Base-by-base conservation (phyloP, 2,888 invertebrate species). In the Harmothoe impar region DNA sequence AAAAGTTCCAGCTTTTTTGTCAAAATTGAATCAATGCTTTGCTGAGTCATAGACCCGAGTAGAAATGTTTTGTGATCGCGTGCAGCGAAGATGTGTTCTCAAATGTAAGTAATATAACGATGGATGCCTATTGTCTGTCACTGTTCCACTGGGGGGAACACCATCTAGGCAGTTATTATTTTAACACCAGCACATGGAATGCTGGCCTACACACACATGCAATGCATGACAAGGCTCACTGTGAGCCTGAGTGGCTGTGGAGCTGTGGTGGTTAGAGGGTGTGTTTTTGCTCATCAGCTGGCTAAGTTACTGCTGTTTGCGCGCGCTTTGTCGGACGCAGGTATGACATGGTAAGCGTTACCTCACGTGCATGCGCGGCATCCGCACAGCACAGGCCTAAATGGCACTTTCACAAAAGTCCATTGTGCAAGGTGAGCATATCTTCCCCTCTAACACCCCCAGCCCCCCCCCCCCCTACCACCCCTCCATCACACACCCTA, bases 11-110 rank as follows among this genome's bases (percentile, higher is more conserved):
- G 15, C 62, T 62, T 62, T 62, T 62, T 62, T 62, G 43, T 43
- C 5, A 62, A 20, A 62, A 62, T 62, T n/a, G n/a, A 62, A 62
- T 62, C 62, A 62, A 62, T 62, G 62, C n/a, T 62, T 62, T 62
- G n/a, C 7, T 62, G 62, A 62, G 62, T 62, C 62, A 62, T n/a
- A 62, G 62, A 62, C n/a, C n/a, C 23, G n/a, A 43, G 43, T 43
- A 62, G 62, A 20, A 20, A n/a, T n/a, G 23, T n/a, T 62, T 62
- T 62, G 62, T n/a, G 3, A 20, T 62, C n/a, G 62, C 62, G 62
- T 62, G 62, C 62, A 62, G 62, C 17, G 62, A 5, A n/a, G 20
- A n/a, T n/a, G 62, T 62, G 62, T 62, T 20, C 62, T n/a, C n/a
- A 20, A 62, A 62, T 62, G 62, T 62, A 62, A n/a, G 62, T 62